Conservation (phyloP, 2,797 vertebrate species). For the Labroides dimidiatus region DNA sequence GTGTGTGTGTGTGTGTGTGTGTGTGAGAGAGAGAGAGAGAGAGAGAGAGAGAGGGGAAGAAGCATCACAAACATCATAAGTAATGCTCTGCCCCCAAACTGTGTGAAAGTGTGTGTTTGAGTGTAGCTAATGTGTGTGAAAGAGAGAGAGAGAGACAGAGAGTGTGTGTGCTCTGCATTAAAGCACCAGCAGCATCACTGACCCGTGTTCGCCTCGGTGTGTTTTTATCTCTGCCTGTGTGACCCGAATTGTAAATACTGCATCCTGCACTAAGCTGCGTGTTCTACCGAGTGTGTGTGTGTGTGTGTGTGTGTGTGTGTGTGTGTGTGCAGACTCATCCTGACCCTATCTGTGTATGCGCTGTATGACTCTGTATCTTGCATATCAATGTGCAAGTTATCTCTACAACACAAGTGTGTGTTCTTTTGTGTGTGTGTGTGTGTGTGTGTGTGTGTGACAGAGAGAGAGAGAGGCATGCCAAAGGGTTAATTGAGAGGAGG, state of each 20-base stretch:
- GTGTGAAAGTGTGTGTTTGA: constrained; percentile 33
- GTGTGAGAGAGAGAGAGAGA: constrained; percentile 43
- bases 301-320: constrained; percentile 27
- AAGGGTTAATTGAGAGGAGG: constrained; percentile 81
- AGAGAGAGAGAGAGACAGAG: constrained; percentile 11
- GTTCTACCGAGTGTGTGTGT: constrained; percentile 34
- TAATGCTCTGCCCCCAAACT: constrained; percentile 52
- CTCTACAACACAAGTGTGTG: constrained; percentile 20
- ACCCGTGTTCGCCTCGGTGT: constrained; percentile 71
- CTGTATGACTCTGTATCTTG: constrained; percentile 63
- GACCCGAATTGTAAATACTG: constrained; percentile 79
- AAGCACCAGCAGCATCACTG: constrained; percentile 59
- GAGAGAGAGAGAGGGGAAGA: too few relatives aligned
- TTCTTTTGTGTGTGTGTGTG: not conserved
- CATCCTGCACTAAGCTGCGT: constrained; percentile 63
- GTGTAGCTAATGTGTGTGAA: not conserved
- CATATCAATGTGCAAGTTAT: constrained; percentile 74
- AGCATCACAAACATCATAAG: constrained; percentile 61
- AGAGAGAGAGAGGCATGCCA: constrained; percentile 24
- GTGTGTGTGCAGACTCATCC: constrained; percentile 55
- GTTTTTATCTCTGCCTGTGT: constrained; percentile 76
- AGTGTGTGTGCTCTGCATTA: constrained; percentile 58
- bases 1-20: constrained; percentile 29
- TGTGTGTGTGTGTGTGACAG: constrained; percentile 14
- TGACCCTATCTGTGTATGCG: constrained; percentile 60